Conservation (phyloP, 2,113 vertebrate species). For the Gasterosteus nipponicus region DNA sequence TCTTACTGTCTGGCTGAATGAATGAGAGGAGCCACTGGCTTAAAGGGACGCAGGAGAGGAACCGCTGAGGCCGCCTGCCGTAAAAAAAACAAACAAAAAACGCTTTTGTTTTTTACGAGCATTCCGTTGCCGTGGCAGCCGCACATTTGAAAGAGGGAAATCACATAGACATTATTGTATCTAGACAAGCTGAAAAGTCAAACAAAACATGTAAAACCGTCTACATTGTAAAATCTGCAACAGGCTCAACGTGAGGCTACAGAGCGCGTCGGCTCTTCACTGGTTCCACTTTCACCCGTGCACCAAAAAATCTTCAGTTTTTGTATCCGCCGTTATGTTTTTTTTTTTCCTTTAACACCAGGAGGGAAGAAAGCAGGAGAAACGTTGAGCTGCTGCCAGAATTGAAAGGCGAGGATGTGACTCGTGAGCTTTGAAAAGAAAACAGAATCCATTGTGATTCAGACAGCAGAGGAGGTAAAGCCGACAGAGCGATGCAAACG, state of each 20-base stretch:
- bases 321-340: neutral
- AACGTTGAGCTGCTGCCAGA: constrained; percentile 21
- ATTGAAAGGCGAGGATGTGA: constrained; percentile 23
- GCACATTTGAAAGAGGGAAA: constrained; percentile 20
- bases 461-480: constrained; percentile 31
- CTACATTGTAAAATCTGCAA: constrained; percentile 42
- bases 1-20: constrained; percentile 17
- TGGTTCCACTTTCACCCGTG: constrained; percentile 23
- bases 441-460: constrained; percentile 14
- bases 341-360: neutral
- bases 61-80: constrained; percentile 9
- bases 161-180: constrained; percentile 13
- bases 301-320: constrained; percentile 28
- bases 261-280: constrained; percentile 40
- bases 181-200: constrained; percentile 39
- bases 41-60: constrained; percentile 39
- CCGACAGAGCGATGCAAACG: constrained; percentile 59
- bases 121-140: constrained; percentile 19
- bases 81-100: neutral
- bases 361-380: neutral
- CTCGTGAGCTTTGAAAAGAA: constrained; percentile 13
- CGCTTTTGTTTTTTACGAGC: constrained; percentile 13
- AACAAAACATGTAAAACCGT: constrained; percentile 42
- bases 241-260: constrained; percentile 47
- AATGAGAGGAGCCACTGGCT: constrained; percentile 30